Base-by-base conservation (phyloP, 2,113 vertebrate genomes). In the Brachyistius frenatus region DNA sequence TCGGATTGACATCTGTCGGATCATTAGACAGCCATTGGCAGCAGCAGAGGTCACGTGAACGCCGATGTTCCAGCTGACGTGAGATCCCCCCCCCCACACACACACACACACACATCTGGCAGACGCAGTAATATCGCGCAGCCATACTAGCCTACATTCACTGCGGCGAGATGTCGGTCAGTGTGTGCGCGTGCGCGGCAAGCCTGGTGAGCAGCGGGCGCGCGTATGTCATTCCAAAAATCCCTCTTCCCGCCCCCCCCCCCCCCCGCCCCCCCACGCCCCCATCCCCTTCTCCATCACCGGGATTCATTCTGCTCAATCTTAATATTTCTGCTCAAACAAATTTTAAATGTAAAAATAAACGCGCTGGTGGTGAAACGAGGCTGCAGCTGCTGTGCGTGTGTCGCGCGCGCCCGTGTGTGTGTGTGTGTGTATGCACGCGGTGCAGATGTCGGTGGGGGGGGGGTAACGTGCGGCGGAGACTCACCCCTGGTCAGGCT, bases 401-500 rank as follows among this genome's bases (percentile, higher is more conserved):
- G 41, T 49, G 56, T 10, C 23, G 66, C 55, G 52, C 54, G 73
- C 23, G 49, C 13, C 1, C 13, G 47, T 65, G 57, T 64, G 56
- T 36, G 31, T 16, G 13, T 36, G 66, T n/a, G 64, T 15, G 32
- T 15, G 58, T 16, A 47, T 10, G 69, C 10, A 11, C 15, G 37
- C 60, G 55, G 33, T 69, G 66, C 72, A 70, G 65, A 37, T 65
- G 63, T 31, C 7, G 44, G 23, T 23, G 23, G 23, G 23, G 23
- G 23, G 23, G 23, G 23, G 23, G 23, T 23, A 23, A 23, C 23
- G 23, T 23, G 23, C 23, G 23, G 23, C 23, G 23, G 23, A 23
- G 10, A 80, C 94, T 95, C 93, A 95, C 94, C 94, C 56, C 93
- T 93, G 80, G 80, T 91, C 92, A 93, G 85, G 90, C 91, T 95